Conservation (phyloP, 2,888 invertebrate genomes). For the Diarsia rubi region DNA sequence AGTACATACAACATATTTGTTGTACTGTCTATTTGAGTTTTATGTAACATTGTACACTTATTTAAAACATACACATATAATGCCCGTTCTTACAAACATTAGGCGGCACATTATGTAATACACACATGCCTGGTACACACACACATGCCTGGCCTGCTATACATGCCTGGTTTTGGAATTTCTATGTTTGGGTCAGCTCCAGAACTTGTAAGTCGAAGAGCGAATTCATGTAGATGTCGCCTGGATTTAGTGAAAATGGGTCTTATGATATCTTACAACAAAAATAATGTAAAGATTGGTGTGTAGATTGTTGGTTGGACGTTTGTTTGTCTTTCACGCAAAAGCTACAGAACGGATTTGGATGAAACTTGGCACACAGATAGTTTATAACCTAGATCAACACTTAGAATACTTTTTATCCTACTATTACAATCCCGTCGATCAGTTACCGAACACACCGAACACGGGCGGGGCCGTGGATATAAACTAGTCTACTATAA, state of each 20-base stretch:
- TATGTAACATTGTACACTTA: neutral
- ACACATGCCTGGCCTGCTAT: too few relatives aligned
- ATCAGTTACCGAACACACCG: neutral
- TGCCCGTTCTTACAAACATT: neutral
- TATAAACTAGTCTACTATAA: neutral
- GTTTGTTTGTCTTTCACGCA: neutral
- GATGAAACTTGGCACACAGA: slow-evolving; percentile 1
- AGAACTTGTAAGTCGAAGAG: neutral
- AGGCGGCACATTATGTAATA: neutral
- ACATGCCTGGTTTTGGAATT: neutral
- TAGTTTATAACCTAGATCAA: neutral
- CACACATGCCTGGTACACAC: neutral
- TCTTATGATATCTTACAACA: neutral
- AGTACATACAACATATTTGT: neutral
- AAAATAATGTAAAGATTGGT: neutral
- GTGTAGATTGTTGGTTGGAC: neutral
- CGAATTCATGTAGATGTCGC: neutral
- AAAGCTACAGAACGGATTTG: neutral
- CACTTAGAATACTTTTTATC: neutral
- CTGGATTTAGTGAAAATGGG: neutral
- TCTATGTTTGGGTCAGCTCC: neutral
- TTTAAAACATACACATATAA: neutral
- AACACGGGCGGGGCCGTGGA: neutral
- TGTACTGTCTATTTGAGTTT: slow-evolving; percentile 10
- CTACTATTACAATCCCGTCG: neutral